Conservation (phyloP, 2,113 vertebrate genomes). For the Miniopterus natalensis region DNA sequence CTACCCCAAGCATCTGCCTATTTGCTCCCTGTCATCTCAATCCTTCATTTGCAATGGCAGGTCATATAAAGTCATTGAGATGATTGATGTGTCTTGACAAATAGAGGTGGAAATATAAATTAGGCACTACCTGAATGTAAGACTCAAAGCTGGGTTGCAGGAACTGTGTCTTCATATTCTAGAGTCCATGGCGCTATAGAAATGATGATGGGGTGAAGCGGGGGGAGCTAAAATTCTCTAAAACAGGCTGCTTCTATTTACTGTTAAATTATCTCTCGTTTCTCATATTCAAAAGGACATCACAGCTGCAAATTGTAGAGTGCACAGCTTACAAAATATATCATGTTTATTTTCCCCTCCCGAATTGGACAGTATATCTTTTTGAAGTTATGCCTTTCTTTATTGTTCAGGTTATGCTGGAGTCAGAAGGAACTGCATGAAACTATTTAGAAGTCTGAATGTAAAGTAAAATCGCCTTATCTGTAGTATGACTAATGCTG, state of each 20-base stretch:
- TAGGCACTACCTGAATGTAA: background rate
- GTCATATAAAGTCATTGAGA: background rate
- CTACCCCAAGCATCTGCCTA: background rate
- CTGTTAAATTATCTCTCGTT: background rate
- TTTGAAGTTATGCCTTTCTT: background rate
- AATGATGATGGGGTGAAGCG: background rate
- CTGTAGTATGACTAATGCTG: background rate
- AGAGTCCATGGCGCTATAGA: background rate
- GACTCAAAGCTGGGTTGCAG: background rate
- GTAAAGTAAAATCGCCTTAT: background rate
- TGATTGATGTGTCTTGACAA: background rate
- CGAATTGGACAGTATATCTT: background rate
- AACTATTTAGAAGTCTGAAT: constrained; percentile 1
- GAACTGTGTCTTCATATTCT: background rate
- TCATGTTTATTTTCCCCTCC: background rate
- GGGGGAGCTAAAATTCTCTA: background rate
- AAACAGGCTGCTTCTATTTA: background rate
- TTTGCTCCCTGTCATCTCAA: background rate
- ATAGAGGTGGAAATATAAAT: background rate
- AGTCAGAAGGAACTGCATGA: background rate
- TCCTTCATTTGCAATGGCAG: background rate
- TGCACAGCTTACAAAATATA: background rate
- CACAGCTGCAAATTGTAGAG: background rate
- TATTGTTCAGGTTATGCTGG: background rate
- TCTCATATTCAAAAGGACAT: background rate